Evolutionary conservation across 2,797 vertebrate genomes (phyloP).

Genomic region (Telmatherina bonti): DNA sequence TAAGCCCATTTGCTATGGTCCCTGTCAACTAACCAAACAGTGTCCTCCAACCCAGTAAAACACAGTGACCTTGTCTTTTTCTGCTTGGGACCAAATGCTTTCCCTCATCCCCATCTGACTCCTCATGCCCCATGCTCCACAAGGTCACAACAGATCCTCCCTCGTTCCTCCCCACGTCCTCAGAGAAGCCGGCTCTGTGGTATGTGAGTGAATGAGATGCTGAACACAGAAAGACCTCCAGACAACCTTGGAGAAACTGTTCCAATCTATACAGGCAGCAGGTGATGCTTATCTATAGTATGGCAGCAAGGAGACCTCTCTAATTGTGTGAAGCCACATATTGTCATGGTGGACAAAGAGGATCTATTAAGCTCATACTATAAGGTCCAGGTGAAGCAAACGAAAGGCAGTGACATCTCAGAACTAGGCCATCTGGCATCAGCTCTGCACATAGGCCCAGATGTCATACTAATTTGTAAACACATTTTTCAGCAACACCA

Average conservation of each 20-base stretch:
- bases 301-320: constrained; percentile 71
- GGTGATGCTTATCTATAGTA: constrained; percentile 79
- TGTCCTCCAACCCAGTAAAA: constrained; percentile 27
- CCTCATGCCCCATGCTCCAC: constrained; percentile 49
- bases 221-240: constrained; percentile 78
- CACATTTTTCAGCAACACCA: constrained; percentile 8
- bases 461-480: constrained; percentile 22
- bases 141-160: constrained; percentile 64
- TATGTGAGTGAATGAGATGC: constrained; percentile 53
- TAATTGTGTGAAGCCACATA: constrained; percentile 80
- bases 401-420: constrained; percentile 44
- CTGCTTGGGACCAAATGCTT: constrained; percentile 26
- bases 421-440: constrained; percentile 41
- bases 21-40: constrained; percentile 57
- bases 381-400: constrained; percentile 60
- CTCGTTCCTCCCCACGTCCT: constrained; percentile 50
- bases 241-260: constrained; percentile 79
- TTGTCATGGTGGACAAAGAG: constrained; percentile 79
- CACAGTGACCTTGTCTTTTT: constrained; percentile 63
- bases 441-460: neutral
- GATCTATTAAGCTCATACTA: constrained; percentile 75
- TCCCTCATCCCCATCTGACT: constrained; percentile 37
- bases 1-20: constrained; percentile 57
- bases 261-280: constrained; percentile 79
- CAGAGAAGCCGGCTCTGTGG: constrained; percentile 46